Evolutionary conservation across 2,888 invertebrate species (phyloP).

Genomic region (Hypomecis atomaria): DNA sequence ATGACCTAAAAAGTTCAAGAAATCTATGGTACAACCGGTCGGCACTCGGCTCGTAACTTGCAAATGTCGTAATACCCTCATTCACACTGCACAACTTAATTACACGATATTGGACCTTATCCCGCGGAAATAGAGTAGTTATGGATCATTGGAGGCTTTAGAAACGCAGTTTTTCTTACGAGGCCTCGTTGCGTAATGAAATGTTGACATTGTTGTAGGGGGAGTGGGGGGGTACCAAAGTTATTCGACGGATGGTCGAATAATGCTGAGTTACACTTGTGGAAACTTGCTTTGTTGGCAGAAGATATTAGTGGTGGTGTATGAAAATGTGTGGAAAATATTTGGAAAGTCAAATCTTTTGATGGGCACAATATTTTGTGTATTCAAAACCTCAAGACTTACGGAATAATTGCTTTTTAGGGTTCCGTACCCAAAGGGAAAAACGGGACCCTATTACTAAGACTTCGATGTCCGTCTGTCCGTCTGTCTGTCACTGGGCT

Average conservation of each 20-base stretch:
- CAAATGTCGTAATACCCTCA: slow-evolving; percentile 45
- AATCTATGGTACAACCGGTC: slow-evolving; percentile 43
- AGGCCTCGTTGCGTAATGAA: slow-evolving; percentile 80
- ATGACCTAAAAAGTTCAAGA: slow-evolving; percentile 40
- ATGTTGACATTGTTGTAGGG: slow-evolving; percentile 75
- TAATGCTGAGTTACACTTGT: slow-evolving; percentile 17
- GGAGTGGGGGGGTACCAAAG: slow-evolving; percentile 38
- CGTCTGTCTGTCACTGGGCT: too few relatives aligned
- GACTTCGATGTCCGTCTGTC: too few relatives aligned
- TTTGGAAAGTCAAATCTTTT: neutral
- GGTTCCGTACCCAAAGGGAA: too few relatives aligned
- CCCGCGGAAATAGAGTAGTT: slow-evolving; percentile 43
- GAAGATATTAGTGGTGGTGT: slow-evolving; percentile 14
- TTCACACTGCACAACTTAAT: slow-evolving; percentile 39
- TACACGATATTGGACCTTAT: slow-evolving; percentile 47
- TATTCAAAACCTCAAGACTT: neutral
- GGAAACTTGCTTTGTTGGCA: slow-evolving; percentile 19
- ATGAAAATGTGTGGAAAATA: neutral
- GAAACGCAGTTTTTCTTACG: slow-evolving; percentile 72
- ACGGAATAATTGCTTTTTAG: neutral
- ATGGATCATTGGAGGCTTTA: slow-evolving; percentile 51
- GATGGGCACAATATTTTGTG: neutral
- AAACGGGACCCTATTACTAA: too few relatives aligned
- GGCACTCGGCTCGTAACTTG: slow-evolving; percentile 41
- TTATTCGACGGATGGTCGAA: slow-evolving; percentile 30